Evolutionary conservation across 2,888 invertebrate genomes (phyloP).

Genomic region (Drosophila histrio): DNA sequence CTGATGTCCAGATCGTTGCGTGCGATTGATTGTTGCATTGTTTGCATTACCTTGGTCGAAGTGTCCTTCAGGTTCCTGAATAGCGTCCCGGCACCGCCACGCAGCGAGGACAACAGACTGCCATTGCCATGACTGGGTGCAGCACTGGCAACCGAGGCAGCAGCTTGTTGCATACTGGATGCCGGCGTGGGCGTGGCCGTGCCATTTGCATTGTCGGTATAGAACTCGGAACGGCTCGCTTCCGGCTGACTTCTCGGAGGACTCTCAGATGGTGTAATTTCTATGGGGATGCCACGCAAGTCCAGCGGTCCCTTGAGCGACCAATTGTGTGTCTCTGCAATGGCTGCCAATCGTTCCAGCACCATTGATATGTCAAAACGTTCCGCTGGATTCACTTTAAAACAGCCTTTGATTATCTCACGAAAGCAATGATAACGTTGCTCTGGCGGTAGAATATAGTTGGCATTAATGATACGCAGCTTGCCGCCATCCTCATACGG

Average conservation of each 20-base stretch:
- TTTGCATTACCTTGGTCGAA: slow-evolving; percentile 98
- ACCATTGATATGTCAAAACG: slow-evolving; percentile 92
- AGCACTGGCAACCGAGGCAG: slow-evolving; percentile 33
- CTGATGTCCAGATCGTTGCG: slow-evolving; percentile 95
- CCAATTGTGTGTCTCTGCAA: slow-evolving; percentile 93
- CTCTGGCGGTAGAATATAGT: slow-evolving; percentile 94
- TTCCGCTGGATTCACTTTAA: slow-evolving; percentile 92
- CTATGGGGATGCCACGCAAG: slow-evolving; percentile 80
- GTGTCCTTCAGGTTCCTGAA: slow-evolving; percentile 97
- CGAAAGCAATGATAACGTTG: slow-evolving; percentile 93
- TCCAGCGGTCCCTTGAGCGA: slow-evolving; percentile 91
- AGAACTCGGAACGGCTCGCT: slow-evolving; percentile 70
- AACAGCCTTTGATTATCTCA: slow-evolving; percentile 94
- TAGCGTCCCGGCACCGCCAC: slow-evolving; percentile 96
- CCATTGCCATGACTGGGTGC: slow-evolving; percentile 82
- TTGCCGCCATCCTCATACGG: slow-evolving; percentile 99
- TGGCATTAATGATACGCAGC: slow-evolving; percentile 97
- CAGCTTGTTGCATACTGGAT: slow-evolving; percentile 23
- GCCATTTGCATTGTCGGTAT: slow-evolving; percentile 59
- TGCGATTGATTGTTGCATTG: slow-evolving; percentile 96
- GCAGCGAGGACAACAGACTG: slow-evolving; percentile 93
- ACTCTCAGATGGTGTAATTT: slow-evolving; percentile 74
- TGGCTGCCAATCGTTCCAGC: slow-evolving; percentile 93
- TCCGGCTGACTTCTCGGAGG: slow-evolving; percentile 53
- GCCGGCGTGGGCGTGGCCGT: slow-evolving; percentile 30